These are phyloP conservation scores for Tauraco hartlaubi DNA, from an alignment of 2,797 vertebrate genomes.

Conservation along the genomic window DNA sequence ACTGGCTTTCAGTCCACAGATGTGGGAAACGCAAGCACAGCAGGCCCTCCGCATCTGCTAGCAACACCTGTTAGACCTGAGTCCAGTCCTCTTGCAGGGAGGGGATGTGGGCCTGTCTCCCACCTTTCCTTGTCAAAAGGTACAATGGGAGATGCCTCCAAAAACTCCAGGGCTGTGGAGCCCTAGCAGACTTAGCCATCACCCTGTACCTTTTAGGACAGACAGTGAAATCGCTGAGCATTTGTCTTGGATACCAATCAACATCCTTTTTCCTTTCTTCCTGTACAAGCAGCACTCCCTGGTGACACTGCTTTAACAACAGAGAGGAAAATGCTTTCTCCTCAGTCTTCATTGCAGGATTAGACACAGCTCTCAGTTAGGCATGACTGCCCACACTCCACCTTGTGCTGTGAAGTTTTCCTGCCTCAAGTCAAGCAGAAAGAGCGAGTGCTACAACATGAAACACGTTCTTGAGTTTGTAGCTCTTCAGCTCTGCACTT, in stretches of 20 bases:
- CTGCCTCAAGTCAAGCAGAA: not conserved
- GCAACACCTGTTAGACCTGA: not conserved
- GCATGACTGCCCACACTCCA: not conserved
- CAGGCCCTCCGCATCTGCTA: not conserved
- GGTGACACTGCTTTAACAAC: not conserved
- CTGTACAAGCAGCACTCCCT: not conserved
- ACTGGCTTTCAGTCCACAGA: not conserved
- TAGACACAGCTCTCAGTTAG: not conserved
- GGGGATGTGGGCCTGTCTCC: not conserved
- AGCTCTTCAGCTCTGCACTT: not conserved
- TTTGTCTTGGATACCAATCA: not conserved
- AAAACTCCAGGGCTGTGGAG: not conserved
- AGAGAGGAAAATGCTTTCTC: not conserved
- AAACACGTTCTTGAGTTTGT: accelerated
- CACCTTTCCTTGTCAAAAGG: not conserved
- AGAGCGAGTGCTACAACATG: not conserved
- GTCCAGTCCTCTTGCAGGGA: not conserved
- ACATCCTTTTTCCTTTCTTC: not conserved
- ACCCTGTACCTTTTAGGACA: not conserved
- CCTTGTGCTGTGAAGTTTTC: not conserved
- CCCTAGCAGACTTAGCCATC: not conserved
- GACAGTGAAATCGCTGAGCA: not conserved
- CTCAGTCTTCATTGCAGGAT: not conserved
- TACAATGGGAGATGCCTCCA: not conserved
- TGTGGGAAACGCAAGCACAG: not conserved